A percentile compares a stretch with the other conserved stretches of the same genome.
Evolutionary conservation across 2,888 invertebrate species (phyloP).

Genomic region (Andrena praecox): DNA sequence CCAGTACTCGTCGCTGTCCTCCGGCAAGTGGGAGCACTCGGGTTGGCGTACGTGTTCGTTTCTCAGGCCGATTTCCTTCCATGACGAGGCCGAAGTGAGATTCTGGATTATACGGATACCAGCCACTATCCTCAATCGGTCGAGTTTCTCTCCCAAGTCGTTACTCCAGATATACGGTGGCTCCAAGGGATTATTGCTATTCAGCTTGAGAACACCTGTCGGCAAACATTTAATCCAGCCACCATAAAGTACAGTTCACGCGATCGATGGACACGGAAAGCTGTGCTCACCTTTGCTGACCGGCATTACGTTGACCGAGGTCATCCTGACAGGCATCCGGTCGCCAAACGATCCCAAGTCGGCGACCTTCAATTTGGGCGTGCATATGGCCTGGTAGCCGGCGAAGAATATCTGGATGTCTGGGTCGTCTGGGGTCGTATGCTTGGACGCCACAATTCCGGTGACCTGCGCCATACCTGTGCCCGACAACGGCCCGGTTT

Average conservation of each 20-base stretch:
- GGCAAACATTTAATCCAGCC: neutral
- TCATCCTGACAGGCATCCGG: constrained; percentile 83
- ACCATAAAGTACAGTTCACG: neutral
- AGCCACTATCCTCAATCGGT: constrained; percentile 88
- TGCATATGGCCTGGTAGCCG: constrained; percentile 88
- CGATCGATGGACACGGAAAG: neutral
- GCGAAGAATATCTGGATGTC: constrained; percentile 89
- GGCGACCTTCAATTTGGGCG: constrained; percentile 74
- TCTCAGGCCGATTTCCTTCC: constrained; percentile 19
- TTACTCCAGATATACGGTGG: constrained; percentile 91
- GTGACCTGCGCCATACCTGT: constrained; percentile 90
- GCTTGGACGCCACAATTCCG: constrained; percentile 87
- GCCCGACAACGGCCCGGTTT: constrained; percentile 88
- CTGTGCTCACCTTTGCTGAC: constrained; percentile 87
- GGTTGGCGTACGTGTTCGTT: constrained; percentile 37
- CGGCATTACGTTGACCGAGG: constrained; percentile 88
- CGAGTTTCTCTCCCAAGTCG: constrained; percentile 89
- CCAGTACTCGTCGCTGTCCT: constrained; percentile 89
- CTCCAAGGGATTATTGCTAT: constrained; percentile 88
- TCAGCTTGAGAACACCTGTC: constrained; percentile 86
- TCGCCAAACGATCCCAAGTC: constrained; percentile 61
- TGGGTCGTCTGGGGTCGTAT: constrained; percentile 87
- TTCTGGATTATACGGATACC: constrained; percentile 87
- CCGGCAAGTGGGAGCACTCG: constrained; percentile 63
- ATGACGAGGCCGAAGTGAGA: constrained; percentile 86